Evolutionary conservation across 2,113 vertebrate species (phyloP), one percentile per base, ranked within the genome.

Genomic region (Seriola rivoliana): DNA sequence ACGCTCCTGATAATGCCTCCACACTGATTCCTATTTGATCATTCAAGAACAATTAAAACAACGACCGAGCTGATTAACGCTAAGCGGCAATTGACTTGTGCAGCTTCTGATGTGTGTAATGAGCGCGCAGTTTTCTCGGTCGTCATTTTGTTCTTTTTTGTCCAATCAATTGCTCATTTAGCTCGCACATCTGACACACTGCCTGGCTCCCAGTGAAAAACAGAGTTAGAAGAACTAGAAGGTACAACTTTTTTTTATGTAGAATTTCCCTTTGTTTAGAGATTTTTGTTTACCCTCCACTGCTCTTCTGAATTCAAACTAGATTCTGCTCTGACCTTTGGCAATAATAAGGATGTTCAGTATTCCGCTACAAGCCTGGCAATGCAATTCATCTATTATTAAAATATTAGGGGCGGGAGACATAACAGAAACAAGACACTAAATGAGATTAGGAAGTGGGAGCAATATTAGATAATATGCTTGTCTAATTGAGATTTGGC

Each of bases 401-500:
- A 77, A 94, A 89, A 88, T 23, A 71, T 87, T 25, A 73, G 78
- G 48, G 36, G 65, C 21, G 3, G 5, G 40, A 66, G 44, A 80
- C 76, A 89, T 64, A 85, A 81, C 74, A 82, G 75, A 86, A 92
- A 89, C 84, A 91, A 76, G 70, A 62, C 16, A 44, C 77, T 40
- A 74, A 91, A 93, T 88, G 88, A 82, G 92, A 92, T 93, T 86
- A 91, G 82, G 78, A 90, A 87, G 78, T 72, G 46, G 71, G 57
- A 81, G 77, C 71, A 70, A 86, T 89, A 91, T 87, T 85, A 87
- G 84, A 87, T 91, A 88, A 94, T 89, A 85, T 88, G 84, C 87
- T 78, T 80, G 75, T 80, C 82, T 92, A 90, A 94, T 90, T 92
- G 88, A 89, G 72, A 94, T 92, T 90, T 89, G 70, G 68, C 78